Evolutionary conservation across 1,140 invertebrate genomes (phyloP), one percentile per base, ranked within the genome.

Genomic region (Arion vulgaris): DNA sequence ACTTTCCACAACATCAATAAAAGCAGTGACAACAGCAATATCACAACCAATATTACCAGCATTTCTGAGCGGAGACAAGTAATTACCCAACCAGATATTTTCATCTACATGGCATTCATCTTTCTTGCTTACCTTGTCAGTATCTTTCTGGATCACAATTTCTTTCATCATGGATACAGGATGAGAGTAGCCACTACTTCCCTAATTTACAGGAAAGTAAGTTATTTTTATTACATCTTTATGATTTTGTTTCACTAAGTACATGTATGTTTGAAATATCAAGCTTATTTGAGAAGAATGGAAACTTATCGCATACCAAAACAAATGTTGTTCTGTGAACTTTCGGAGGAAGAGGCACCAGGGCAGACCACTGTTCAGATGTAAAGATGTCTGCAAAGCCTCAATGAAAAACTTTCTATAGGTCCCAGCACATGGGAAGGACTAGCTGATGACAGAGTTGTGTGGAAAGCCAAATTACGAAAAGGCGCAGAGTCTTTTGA

Each of bases 191-290:
- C 95, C 19, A 94, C 95, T 88, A 95, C 95, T 83, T 95, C 95
- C 0, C 93, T 96, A 53, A 95, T 96, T 80, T 97, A 96, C 91
- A 94, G 95, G 88, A 96, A 96, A 94, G 95, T 93, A 76, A 73
- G 81, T n/a, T 57, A 57, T 57, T 9, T 49, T 19, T 49, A 49
- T 11, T 11, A n/a, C n/a, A n/a, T n/a, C n/a, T n/a, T n/a, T n/a
- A 49, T 49, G 45, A 49, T 49, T 9, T 49, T 49, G 45, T 49
- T 11, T 49, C 45, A 49, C 9, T 49, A 19, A 68, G 26, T 13
- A 68, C 32, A n/a, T n/a, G n/a, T 53, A 15, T 53, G 51, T 53
- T 53, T 53, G 51, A 53, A 26, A 53, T 53, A 53, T 26, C 51
- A 53, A 53, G 13, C 51, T 53, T 53, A 26, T 53, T n/a, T n/a